phyloP scores from a whole-genome alignment of 2,113 vertebrate species.

The Panthera uncia region DNA sequence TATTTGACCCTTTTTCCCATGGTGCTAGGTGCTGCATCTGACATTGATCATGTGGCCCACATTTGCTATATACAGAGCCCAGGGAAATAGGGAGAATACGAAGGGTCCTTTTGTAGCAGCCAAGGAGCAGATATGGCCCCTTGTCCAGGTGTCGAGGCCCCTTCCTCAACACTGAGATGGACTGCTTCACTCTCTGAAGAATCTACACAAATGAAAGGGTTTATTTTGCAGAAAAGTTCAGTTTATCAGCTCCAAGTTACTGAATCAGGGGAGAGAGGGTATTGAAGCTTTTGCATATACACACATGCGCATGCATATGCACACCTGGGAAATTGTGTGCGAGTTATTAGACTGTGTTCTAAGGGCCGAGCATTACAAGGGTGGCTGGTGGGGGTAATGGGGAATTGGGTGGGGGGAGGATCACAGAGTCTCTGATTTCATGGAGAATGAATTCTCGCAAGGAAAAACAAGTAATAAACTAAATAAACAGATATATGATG shows the following conservation, averaged over 20 bases:
- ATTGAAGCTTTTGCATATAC: not conserved
- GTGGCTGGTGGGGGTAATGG: not conserved
- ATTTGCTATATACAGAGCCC: not conserved
- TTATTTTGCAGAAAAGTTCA: not conserved
- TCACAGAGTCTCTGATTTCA: not conserved
- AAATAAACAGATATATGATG: not conserved
- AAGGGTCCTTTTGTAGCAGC: not conserved
- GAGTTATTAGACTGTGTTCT: not conserved
- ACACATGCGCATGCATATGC: not conserved
- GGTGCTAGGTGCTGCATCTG: not conserved
- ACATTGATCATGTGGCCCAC: rapidly evolving
- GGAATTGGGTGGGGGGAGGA: not conserved
- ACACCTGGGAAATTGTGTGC: not conserved
- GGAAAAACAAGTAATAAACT: not conserved
- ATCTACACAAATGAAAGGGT: not conserved
- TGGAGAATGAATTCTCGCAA: not conserved
- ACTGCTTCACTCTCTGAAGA: not conserved
- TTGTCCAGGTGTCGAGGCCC: not conserved
- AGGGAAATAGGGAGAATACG: not conserved
- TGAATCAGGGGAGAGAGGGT: not conserved
- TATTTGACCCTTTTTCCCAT: not conserved
- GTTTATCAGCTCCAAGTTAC: not conserved
- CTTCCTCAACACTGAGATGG: not conserved
- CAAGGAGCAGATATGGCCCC: not conserved
- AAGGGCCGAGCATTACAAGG: not conserved